Evolutionary conservation across 37 sponge, comb jelly and placozoan species (phyloP).

Genomic region (Halisarca cf. caerulea): DNA sequence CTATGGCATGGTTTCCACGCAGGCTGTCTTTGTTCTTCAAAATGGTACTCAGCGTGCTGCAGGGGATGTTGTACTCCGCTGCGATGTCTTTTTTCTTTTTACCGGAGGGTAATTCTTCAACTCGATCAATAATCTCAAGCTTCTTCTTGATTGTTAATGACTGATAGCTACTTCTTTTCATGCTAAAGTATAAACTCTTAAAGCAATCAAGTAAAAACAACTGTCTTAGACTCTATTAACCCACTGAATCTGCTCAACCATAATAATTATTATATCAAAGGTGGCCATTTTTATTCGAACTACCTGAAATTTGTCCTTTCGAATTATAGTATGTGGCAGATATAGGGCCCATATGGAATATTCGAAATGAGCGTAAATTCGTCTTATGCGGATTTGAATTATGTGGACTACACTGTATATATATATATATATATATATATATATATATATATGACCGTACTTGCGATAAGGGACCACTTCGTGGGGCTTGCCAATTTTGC

Average conservation of each 20-base stretch:
- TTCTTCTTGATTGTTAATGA: background rate
- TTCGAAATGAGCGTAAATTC: background rate
- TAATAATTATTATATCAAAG: no score
- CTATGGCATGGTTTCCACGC: background rate
- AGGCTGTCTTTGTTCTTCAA: background rate
- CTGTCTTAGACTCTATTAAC: no score
- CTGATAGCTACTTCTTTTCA: background rate
- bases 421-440: no score
- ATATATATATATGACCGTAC: no score
- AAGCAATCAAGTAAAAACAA: no score
- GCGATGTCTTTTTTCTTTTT: background rate
- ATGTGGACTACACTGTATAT: constrained; percentile 19
- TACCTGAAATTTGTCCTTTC: background rate
- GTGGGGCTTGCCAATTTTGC: no score
- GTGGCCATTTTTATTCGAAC: background rate
- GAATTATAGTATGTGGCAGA: no score
- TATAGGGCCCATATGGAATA: background rate
- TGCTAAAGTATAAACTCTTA: no score
- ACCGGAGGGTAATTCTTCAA: background rate
- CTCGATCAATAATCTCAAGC: background rate
- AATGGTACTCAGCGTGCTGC: background rate
- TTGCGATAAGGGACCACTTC: no score
- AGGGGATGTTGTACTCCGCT: background rate
- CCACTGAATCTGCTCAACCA: no score
- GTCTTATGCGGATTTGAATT: background rate